Percentiles rank a stretch among this genome's conserved stretches.
These are phyloP conservation scores for Drosophila parthenogenetica DNA, from an alignment of 2,888 invertebrate genomes.

Conservation along the genomic window DNA sequence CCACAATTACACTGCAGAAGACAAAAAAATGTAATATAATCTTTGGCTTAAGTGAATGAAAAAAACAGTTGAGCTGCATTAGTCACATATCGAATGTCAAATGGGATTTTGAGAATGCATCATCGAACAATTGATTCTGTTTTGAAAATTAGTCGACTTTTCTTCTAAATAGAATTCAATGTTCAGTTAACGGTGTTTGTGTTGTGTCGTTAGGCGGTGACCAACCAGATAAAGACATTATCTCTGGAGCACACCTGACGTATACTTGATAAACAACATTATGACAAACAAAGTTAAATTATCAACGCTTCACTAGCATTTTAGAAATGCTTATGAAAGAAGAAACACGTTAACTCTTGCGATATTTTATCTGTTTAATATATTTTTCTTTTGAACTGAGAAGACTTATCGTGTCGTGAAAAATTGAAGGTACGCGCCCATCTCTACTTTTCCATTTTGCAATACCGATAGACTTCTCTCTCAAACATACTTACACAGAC, in stretches of 20 bases:
- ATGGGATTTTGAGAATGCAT: constrained; percentile 27
- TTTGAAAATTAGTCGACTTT: constrained; percentile 38
- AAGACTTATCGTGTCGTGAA: too few relatives aligned
- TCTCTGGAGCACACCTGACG: constrained; percentile 30
- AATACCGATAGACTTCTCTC: constrained; percentile 9
- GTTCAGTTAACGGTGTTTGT: constrained; percentile 3
- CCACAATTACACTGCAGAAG: constrained; percentile 85
- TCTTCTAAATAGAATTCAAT: constrained; percentile 19
- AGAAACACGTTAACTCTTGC: too few relatives aligned
- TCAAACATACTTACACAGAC: not conserved
- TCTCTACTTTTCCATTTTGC: constrained; percentile 24
- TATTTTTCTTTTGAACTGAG: not conserved
- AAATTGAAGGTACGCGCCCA: too few relatives aligned
- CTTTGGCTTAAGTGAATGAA: not conserved
- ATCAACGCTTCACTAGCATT: not conserved
- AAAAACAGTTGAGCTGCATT: constrained; percentile 31
- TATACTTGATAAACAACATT: constrained; percentile 40
- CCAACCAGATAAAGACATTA: constrained; percentile 47
- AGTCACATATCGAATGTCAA: constrained; percentile 39
- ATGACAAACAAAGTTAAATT: not conserved
- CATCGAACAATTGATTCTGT: constrained; percentile 26
- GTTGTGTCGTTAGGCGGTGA: constrained; percentile 17
- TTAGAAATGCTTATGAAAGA: too few relatives aligned
- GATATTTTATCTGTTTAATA: constrained; percentile 1
- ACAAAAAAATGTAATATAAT: constrained; percentile 1